Evolutionary conservation across 2,113 vertebrate species (phyloP), one percentile per base, ranked within the genome.

Genomic region (Riparia riparia): DNA sequence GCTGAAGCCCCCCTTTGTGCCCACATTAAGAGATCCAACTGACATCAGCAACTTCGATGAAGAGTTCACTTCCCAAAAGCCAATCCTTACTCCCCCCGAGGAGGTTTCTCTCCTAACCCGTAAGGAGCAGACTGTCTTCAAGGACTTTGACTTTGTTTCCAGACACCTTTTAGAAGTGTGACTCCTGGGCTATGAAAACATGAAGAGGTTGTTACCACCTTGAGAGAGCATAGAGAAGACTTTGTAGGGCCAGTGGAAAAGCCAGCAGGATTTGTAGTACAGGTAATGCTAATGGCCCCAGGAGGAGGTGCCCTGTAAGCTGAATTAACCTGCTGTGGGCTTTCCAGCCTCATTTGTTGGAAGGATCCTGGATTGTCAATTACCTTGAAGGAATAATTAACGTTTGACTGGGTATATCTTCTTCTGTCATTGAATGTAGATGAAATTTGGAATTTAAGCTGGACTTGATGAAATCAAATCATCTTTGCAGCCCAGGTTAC

Each of bases 21-120:
- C 99, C 7, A 95, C 95, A 0, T 91, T 99, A 85, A 98, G 95
- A n/a, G 97, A 98, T 64, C 97, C 97, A 1, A 94, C 96, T 0
- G 99, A 99, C 57, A 97, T 99, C 78, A 98, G 98, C 88, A 99
- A 99, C 97, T 99, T 99, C 0, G 99, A 99, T 95, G 98, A 98
- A 57, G 99, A 99, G 96, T 99, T 99, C 97, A 99, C 99, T 0
- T 98, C 97, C 1, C 98, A 99, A 65, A 98, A 98, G 74, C 99
- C 99, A 1, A 53, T 98, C 68, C 95, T 99, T 86, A 99, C 99
- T 3, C 99, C 99, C 1, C 98, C 98, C 0, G 96, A 97, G 54
- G 97, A 98, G 24, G 97, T 94, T 66, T 94, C 95, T 69, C 21
- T 93, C 42, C 98, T 99, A 64, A 98, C 98, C 0, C 71, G 92